Evolutionary conservation across 2,888 invertebrate species (phyloP).

Genomic region (Athetis lepigone): DNA sequence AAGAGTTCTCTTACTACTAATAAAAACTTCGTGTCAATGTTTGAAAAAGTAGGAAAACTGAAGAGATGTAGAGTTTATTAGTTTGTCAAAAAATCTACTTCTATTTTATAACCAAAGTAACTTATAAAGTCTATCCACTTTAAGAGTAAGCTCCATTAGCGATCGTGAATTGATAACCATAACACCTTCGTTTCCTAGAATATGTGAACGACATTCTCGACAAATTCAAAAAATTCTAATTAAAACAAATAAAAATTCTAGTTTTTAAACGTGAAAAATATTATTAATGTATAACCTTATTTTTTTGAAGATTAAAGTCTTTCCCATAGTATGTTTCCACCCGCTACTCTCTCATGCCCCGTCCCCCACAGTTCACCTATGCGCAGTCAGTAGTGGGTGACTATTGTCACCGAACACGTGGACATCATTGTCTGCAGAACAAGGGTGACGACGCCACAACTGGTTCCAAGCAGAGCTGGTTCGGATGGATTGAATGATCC

Average conservation of each 20-base stretch:
- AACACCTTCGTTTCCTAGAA: conserved; percentile 37
- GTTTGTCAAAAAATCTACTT: too few relatives aligned
- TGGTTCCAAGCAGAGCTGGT: conserved; percentile 50
- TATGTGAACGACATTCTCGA: conserved; percentile 6
- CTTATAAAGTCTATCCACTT: too few relatives aligned
- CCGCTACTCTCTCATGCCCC: conserved; percentile 28
- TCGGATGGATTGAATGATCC: conserved; percentile 54
- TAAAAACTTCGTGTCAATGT: too few relatives aligned
- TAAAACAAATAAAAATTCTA: neutral
- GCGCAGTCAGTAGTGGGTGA: conserved; percentile 61
- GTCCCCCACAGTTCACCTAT: conserved; percentile 30
- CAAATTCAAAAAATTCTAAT: neutral
- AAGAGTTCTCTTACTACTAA: too few relatives aligned
- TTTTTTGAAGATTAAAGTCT: too few relatives aligned
- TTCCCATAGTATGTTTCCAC: neutral
- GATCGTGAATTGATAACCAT: conserved; percentile 31
- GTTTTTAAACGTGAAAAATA: too few relatives aligned
- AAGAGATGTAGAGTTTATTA: too few relatives aligned
- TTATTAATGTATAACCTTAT: too few relatives aligned
- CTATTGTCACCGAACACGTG: conserved; percentile 62
- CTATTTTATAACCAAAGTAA: too few relatives aligned
- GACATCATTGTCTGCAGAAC: conserved; percentile 52
- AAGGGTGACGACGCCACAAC: conserved; percentile 54
- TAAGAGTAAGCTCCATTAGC: too few relatives aligned
- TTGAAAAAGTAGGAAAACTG: too few relatives aligned